These are phyloP conservation scores for Altica lythri DNA, from an alignment of 2,888 invertebrate species.

Conservation along the genomic window DNA sequence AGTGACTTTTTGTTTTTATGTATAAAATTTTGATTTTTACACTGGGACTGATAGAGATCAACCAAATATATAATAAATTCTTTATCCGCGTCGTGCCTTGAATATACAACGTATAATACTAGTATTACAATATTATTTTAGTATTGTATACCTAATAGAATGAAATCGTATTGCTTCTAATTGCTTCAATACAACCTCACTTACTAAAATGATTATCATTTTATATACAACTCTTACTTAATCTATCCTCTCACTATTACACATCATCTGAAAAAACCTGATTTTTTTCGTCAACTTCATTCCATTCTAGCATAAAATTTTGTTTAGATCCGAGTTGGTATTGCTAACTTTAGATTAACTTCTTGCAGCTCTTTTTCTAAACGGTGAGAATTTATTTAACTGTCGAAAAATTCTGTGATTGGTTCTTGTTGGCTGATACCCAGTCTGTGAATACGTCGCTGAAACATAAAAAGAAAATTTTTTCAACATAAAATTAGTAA, in stretches of 20 bases:
- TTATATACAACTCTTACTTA: conserved; percentile 50
- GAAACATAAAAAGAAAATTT: conserved; percentile 51
- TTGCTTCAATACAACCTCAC: conserved; percentile 55
- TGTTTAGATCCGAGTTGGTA: conserved; percentile 41
- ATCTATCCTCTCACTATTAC: conserved; percentile 49
- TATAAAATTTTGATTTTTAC: too few species aligned
- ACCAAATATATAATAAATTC: conserved; percentile 31
- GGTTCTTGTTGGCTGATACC: conserved; percentile 84
- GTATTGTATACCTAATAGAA: conserved; percentile 43
- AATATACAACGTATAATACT: conserved; percentile 46
- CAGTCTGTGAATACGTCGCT: conserved; percentile 91
- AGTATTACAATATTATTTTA: conserved; percentile 48
- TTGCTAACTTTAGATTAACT: conserved; percentile 44
- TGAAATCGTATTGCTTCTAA: conserved; percentile 53
- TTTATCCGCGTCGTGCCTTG: conserved; percentile 40
- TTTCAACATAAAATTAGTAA: conserved; percentile 12
- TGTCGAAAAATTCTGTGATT: conserved; percentile 77
- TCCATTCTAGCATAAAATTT: conserved; percentile 36
- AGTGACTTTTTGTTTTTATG: too few species aligned
- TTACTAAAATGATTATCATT: conserved; percentile 52
- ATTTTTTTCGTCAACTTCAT: conserved; percentile 28
- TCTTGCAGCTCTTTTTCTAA: conserved; percentile 39
- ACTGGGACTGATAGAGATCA: too few species aligned
- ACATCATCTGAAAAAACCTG: conserved; percentile 37
- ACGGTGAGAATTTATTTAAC: conserved; percentile 68